A percentile compares a stretch with the other conserved stretches of the same genome.
These are phyloP conservation scores for Gymnoscopelus microlampas DNA, from an alignment of 2,797 vertebrate species.

Conservation along the genomic window DNA sequence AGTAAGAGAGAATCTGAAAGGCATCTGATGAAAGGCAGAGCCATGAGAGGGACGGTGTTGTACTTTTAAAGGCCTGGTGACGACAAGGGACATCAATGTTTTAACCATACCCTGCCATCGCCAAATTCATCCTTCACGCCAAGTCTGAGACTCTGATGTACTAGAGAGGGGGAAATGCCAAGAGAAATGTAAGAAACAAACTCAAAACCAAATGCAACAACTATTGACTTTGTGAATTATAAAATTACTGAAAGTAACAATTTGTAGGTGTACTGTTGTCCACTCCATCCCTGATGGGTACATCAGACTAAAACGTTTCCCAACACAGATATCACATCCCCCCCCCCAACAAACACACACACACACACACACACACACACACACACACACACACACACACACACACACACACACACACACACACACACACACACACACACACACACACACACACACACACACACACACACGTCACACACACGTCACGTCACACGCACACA, in stretches of 20 bases:
- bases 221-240: neutral
- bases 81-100: conserved; percentile 30
- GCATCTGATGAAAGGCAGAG: conserved; percentile 26
- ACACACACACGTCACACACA: no score
- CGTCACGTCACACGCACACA: no score
- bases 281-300: no score
- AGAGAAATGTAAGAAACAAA: neutral
- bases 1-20: conserved; percentile 46
- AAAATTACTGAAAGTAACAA: no score
- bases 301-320: no score
- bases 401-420: neutral
- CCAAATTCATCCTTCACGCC: neutral
- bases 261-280: no score
- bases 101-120: conserved; percentile 14
- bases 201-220: neutral
- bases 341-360: conserved; percentile 6
- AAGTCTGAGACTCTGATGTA: neutral
- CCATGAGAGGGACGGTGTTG: conserved; percentile 22
- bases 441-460: conserved; percentile 17
- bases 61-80: conserved; percentile 29
- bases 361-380: conserved; percentile 6
- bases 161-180: neutral
- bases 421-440: conserved; percentile 14
- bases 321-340: neutral
- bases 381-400: conserved; percentile 6